Evolutionary conservation across 2,797 vertebrate genomes (phyloP), one percentile per base, ranked within the genome.

Genomic region (Sciurus vulgaris): DNA sequence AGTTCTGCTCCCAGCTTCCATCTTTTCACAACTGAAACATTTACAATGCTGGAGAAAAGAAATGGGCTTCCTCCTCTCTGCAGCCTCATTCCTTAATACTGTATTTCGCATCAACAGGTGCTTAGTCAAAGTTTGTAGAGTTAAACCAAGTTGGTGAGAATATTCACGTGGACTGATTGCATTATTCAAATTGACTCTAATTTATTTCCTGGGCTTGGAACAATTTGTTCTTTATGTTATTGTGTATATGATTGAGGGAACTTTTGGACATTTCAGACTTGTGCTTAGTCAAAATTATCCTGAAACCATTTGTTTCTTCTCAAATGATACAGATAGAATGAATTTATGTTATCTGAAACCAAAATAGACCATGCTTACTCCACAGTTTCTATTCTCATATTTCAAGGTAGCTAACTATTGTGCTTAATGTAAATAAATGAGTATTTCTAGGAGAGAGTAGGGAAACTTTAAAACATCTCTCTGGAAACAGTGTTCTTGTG

Each of bases 401-500:
- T 84, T 94, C 89, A 93, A 94, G 30, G 35, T 72, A 56, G 65
- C 10, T 51, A 33, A 72, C 28, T 76, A 26, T 14, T 77, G n/a
- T 89, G 47, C 22, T 94, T 67, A 35, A 54, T 72, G 0, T 63
- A 81, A 93, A 63, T 28, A 88, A 13, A 14, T 44, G 33, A 33
- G 1, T 65, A 74, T 86, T 81, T 86, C 30, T 83, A 44, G 79
- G 33, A 61, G 20, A 79, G 47, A 63, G 18, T 51, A 49, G 49
- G 69, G 82, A 96, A 90, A 84, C 56, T 96, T 89, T 82, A 85
- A 92, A 81, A 63, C 41, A 81, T 79, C 12, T 89, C 63, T 77
- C 89, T 89, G 30, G 38, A 84, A 94, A 61, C 49, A 56, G 79
- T 44, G 72, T 59, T 89, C 30, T 76, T 65, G 61, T 24, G 13